Conservation (phyloP, 2,888 invertebrate genomes). For the Lomographa bimaculata region DNA sequence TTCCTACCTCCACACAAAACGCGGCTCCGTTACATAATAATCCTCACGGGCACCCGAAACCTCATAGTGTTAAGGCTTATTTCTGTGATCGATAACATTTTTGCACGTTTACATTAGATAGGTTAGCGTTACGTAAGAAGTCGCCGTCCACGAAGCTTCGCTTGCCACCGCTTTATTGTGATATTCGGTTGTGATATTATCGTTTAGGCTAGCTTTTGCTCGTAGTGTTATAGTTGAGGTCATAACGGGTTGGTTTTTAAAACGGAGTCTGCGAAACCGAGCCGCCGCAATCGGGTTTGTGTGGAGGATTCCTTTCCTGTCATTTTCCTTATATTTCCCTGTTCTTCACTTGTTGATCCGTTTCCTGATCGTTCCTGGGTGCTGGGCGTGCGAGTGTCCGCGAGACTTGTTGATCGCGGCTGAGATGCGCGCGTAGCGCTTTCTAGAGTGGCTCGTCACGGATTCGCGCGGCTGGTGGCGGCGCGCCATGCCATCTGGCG, state of each 20-base stretch:
- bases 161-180: conserved; percentile 80
- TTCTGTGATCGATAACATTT: conserved; percentile 78
- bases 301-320: conserved; percentile 38
- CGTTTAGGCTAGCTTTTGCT: conserved; percentile 77
- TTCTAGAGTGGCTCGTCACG: conserved; percentile 86
- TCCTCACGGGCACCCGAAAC: conserved; percentile 56
- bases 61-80: conserved; percentile 77
- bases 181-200: conserved; percentile 81
- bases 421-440: conserved; percentile 74
- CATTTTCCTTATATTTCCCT: conserved; percentile 24
- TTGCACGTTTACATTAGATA: conserved; percentile 76
- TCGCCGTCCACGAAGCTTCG: conserved; percentile 82
- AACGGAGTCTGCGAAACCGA: conserved; percentile 50
- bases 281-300: conserved; percentile 49
- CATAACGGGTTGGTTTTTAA: too few species aligned
- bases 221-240: conserved; percentile 59
- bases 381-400: conserved; percentile 39
- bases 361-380: conserved; percentile 42
- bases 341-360: conserved; percentile 53
- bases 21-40: conserved; percentile 77
- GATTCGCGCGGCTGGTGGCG: conserved; percentile 88
- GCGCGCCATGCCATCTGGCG: conserved; percentile 89
- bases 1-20: conserved; percentile 60
- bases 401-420: conserved; percentile 61
- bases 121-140: conserved; percentile 78